Evolutionary conservation across 2,888 invertebrate genomes (phyloP).

Genomic region (Cosmia pyralina): DNA sequence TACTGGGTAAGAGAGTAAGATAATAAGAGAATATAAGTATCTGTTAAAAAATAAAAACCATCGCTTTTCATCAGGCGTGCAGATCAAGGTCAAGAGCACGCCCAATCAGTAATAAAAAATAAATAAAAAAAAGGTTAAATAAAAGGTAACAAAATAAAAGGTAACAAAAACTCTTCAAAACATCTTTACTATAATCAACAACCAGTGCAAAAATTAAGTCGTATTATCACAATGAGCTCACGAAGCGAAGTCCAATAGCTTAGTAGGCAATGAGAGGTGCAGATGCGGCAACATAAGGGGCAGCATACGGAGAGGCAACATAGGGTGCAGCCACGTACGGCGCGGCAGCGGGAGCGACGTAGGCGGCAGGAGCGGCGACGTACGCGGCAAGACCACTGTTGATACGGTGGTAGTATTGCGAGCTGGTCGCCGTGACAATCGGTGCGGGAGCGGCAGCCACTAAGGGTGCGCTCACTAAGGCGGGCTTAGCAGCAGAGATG

Average conservation of each 20-base stretch:
- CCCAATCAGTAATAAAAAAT: no score
- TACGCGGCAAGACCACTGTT: slow-evolving; percentile 89
- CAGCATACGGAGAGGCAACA: slow-evolving; percentile 65
- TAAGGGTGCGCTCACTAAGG: slow-evolving; percentile 77
- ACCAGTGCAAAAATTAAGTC: slow-evolving; percentile 63
- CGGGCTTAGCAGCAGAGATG: slow-evolving; percentile 81
- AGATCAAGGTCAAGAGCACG: no score
- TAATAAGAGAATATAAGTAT: no score
- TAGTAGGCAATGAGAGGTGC: slow-evolving; percentile 71
- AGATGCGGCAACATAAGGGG: slow-evolving; percentile 65
- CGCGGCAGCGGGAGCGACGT: slow-evolving; percentile 77
- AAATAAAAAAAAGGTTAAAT: no score
- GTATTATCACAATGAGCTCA: slow-evolving; percentile 70
- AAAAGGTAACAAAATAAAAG: slow-evolving; percentile 17
- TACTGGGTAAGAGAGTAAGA: no score
- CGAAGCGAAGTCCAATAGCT: slow-evolving; percentile 36
- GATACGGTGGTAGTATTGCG: slow-evolving; percentile 92
- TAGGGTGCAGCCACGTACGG: slow-evolving; percentile 73
- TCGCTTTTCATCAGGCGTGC: no score
- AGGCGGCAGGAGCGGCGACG: slow-evolving; percentile 83
- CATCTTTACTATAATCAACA: slow-evolving; percentile 44
- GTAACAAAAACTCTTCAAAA: slow-evolving; percentile 42
- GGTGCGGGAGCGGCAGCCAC: slow-evolving; percentile 85
- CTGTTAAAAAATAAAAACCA: no score
- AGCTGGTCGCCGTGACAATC: slow-evolving; percentile 92